A percentile compares a stretch with the other conserved stretches of the same genome.
Conservation (phyloP, 2,113 vertebrate species). For the Dissostichus mawsoni region DNA sequence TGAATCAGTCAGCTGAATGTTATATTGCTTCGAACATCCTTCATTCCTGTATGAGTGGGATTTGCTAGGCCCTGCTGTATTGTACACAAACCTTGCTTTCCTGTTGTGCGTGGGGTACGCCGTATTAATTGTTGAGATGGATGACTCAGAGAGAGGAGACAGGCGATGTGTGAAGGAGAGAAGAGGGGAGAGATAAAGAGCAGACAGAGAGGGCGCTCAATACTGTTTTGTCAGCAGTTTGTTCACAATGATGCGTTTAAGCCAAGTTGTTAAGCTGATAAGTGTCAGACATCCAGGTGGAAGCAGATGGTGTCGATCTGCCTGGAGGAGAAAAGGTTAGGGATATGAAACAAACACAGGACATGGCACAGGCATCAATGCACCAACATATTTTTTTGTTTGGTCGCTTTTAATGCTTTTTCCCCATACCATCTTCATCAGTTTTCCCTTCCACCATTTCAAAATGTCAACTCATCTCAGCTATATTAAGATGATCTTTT, state of each 20-base stretch:
- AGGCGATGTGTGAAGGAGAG: slow-evolving; percentile 36
- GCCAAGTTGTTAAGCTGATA: slow-evolving; percentile 38
- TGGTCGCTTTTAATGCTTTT: not conserved
- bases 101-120: not conserved
- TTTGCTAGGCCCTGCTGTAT: not conserved
- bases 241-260: slow-evolving; percentile 35
- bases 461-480: slow-evolving; percentile 37
- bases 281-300: slow-evolving; percentile 35
- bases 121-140: slow-evolving; percentile 17
- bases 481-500: slow-evolving; percentile 26
- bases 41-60: not conserved
- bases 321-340: slow-evolving; percentile 14
- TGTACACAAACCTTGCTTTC: slow-evolving; percentile 1
- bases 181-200: not conserved
- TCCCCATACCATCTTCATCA: not conserved
- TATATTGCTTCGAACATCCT: not conserved
- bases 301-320: slow-evolving; percentile 32
- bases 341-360: slow-evolving; percentile 13
- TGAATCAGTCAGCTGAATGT: slow-evolving; percentile 13
- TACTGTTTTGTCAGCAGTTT: slow-evolving; percentile 44
- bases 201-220: slow-evolving; percentile 25
- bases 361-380: not conserved
- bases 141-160: slow-evolving; percentile 31
- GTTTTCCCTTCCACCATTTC: not conserved
- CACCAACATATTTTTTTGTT: not conserved